Evolutionary conservation across 2,113 vertebrate genomes (phyloP).

Genomic region (Pipa parva): DNA sequence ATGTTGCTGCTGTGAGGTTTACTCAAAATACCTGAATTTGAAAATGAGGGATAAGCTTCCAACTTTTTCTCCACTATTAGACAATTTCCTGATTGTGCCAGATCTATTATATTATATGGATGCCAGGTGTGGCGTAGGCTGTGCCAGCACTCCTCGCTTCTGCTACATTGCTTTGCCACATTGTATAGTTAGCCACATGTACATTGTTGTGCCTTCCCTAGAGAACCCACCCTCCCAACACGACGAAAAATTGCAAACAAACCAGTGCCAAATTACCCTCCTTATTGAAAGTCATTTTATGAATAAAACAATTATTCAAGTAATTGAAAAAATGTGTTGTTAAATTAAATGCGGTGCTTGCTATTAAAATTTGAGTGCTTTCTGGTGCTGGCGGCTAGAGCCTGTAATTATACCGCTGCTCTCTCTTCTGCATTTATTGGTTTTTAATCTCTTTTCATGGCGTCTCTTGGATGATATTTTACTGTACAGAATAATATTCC

Average conservation of each 20-base stretch:
- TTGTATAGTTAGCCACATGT: not conserved
- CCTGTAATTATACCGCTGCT: slow-evolving; percentile 70
- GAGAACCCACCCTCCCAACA: slow-evolving; percentile 16
- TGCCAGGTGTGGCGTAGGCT: not conserved
- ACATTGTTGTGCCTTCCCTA: not conserved
- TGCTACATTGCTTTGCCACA: not conserved
- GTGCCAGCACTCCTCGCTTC: not conserved
- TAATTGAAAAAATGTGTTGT: slow-evolving; percentile 83
- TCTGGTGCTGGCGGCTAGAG: slow-evolving; percentile 67
- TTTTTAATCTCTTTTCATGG: slow-evolving; percentile 74
- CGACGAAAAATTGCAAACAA: slow-evolving; percentile 28
- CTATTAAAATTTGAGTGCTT: slow-evolving; percentile 83
- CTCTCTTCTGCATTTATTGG: slow-evolving; percentile 74
- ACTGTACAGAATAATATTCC: slow-evolving; percentile 46
- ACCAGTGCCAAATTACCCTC: slow-evolving; percentile 68
- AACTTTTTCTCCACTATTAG: no score
- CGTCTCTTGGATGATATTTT: slow-evolving; percentile 57
- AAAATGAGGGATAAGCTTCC: no score
- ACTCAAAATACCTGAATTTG: no score
- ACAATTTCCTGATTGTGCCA: not conserved
- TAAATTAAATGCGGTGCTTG: slow-evolving; percentile 82
- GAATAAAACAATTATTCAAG: slow-evolving; percentile 82
- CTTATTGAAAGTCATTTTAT: slow-evolving; percentile 76
- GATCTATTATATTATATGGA: not conserved
- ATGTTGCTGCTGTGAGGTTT: no score